Conservation (phyloP, 2,113 vertebrate species). For the Camelus dromedarius region DNA sequence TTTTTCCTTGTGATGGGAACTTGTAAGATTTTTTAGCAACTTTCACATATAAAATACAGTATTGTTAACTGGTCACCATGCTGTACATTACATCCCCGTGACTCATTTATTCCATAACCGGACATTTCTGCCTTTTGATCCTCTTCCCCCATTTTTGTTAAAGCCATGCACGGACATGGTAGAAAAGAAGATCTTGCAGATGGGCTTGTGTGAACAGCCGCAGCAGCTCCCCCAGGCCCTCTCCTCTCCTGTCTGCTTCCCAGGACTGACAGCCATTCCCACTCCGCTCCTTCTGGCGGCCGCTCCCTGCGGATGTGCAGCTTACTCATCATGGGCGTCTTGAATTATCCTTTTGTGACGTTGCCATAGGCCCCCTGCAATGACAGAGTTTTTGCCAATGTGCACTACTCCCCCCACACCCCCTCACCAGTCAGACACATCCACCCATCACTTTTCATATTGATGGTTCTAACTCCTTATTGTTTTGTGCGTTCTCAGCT, state of each 20-base stretch:
- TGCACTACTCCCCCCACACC: not conserved
- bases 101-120: not conserved
- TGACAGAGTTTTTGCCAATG: not conserved
- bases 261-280: rapidly evolving
- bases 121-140: not conserved
- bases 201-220: rapidly evolving
- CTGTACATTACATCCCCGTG: not conserved
- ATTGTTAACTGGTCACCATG: not conserved
- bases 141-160: not conserved
- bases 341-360: not conserved
- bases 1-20: not conserved
- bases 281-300: not conserved
- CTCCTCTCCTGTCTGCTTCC: not conserved
- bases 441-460: not conserved
- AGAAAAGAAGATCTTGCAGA: not conserved
- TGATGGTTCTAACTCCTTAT: not conserved
- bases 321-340: not conserved
- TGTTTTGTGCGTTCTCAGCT: not conserved
- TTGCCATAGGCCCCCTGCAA: not conserved
- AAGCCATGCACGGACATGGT: rapidly evolving
- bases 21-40: not conserved
- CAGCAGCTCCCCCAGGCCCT: not conserved
- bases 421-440: not conserved
- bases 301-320: not conserved
- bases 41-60: not conserved